Evolutionary conservation across 2,888 invertebrate genomes (phyloP), one percentile per base, ranked within the genome.

Genomic region (Luperina nickerlii): DNA sequence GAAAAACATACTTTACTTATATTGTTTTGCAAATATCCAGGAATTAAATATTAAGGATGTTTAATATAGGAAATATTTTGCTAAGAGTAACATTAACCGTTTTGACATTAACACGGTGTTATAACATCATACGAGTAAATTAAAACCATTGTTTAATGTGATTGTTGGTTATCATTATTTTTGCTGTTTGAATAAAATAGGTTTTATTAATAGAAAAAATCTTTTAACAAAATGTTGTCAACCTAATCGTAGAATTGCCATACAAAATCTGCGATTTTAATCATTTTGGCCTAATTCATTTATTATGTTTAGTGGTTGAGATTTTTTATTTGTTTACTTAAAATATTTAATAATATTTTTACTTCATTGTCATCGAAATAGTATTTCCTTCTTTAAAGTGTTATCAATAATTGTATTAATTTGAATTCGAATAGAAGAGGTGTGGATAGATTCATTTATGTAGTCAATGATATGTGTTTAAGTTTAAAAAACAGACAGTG

Each of bases 51-150:
- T 68, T 72, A 81, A 11, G 24, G n/a, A 69, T 68, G 24, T 63
- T 27, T 63, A 83, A 57, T 8, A 69, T 84, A 84, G 42, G 69
- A 60, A 66, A 79, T 82, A 84, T 79, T 82, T 79, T 82, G 80
- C n/a, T 79, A 82, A 84, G 65, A 66, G 65, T 73, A 70, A 76
- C 42, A 45, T 42, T 60, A 38, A 73, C 60, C 45, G 27, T 69
- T 84, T 73, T 27, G 60, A 68, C 0, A 18, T 79, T 51, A 69
- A 20, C 48, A 78, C 63, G 66, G 11, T 81, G 72, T 42, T 71
- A 32, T 24, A 48, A 57, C 9, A 82, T 51, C 2, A 48, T 38
- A 24, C 42, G 42, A 76, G 27, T 32, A 1, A 9, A 11, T 48
- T 71, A 45, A 5, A 24, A 7, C n/a, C 20, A 80, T 8, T 2